Conservation (phyloP, 1,140 invertebrate species). For the Nasonia longicornis region DNA sequence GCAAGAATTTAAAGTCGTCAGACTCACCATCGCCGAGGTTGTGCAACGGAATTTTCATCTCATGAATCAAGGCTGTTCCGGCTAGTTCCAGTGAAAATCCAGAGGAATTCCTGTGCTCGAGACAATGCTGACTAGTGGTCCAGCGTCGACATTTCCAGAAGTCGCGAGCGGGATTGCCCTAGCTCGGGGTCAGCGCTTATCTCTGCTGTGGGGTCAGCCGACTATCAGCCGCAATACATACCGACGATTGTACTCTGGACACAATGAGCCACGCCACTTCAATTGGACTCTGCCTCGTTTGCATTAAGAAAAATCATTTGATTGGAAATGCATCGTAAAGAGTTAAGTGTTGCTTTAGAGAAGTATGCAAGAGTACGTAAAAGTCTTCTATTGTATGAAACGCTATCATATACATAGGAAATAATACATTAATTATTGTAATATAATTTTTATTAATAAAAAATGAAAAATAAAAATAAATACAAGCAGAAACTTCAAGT, state of each 20-base stretch:
- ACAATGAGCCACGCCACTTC: not conserved
- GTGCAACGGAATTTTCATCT: constrained; percentile 32
- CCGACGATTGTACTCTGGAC: not conserved
- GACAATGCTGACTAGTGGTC: not conserved
- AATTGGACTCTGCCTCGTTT: not conserved
- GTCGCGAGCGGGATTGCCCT: not conserved
- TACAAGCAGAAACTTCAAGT: too few relatives aligned
- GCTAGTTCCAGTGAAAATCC: not conserved
- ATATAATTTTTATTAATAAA: too few relatives aligned
- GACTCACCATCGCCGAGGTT: constrained; percentile 21
- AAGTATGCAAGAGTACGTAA: too few relatives aligned
- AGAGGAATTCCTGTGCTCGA: not conserved
- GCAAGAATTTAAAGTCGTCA: not conserved
- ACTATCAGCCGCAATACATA: not conserved
- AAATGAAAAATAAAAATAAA: too few relatives aligned
- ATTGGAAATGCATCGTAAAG: too few relatives aligned
- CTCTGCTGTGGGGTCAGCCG: constrained; percentile 9
- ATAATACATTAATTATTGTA: too few relatives aligned
- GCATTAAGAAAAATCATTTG: not conserved
- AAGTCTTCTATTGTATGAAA: too few relatives aligned
- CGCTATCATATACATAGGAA: too few relatives aligned
- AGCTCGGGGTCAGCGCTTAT: constrained; percentile 26
- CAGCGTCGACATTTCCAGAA: constrained; percentile 26
- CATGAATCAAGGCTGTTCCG: not conserved
- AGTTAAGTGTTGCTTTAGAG: too few relatives aligned